Evolutionary conservation across 2,113 vertebrate genomes (phyloP), one percentile per base, ranked within the genome.

Genomic region (Martes martes): DNA sequence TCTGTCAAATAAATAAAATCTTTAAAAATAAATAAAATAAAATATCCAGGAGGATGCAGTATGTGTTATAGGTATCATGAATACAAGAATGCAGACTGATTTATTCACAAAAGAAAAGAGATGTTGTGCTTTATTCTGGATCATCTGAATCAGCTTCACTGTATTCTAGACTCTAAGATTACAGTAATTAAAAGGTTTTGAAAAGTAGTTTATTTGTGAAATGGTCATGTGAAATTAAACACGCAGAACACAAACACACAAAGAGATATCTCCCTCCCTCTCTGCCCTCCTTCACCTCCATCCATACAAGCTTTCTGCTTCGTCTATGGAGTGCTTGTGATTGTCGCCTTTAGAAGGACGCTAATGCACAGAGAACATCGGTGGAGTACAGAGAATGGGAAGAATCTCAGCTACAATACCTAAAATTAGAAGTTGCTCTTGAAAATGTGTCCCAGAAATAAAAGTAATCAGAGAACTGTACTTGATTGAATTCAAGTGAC

Each of bases 361-460:
- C 91, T 84, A 90, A 97, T 59, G n/a, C 83, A 78, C 91, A 96
- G 47, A 95, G 94, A 71, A 93, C 89, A 26, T 23, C 57, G 96
- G 80, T 18, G 63, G 85, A 84, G 89, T 86, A 82, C 74, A 93
- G 65, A 42, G 61, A 55, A 88, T n/a, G 85, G 91, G 45, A 96
- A 94, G 94, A 81, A 63, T 55, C 84, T 93, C 73, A 88, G 87
- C 94, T 63, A 95, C 95, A 96, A 96, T 98, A 95, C 88, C 96
- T 95, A 96, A 97, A 98, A 96, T 98, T 98, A 97, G 97, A 98
- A 97, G 95, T 87, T 98, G 94, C 95, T 95, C 96, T 98, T 97
- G 94, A 98, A 97, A 98, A 95, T 91, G 94, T 96, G 92, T 96
- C 87, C 90, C 92, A 90, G 97, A 97, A 97, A 96, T 97, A 97